Percentiles rank a stretch among this genome's conserved stretches.
Evolutionary conservation across 2,113 vertebrate genomes (phyloP).

Genomic region (Suncus etruscus): DNA sequence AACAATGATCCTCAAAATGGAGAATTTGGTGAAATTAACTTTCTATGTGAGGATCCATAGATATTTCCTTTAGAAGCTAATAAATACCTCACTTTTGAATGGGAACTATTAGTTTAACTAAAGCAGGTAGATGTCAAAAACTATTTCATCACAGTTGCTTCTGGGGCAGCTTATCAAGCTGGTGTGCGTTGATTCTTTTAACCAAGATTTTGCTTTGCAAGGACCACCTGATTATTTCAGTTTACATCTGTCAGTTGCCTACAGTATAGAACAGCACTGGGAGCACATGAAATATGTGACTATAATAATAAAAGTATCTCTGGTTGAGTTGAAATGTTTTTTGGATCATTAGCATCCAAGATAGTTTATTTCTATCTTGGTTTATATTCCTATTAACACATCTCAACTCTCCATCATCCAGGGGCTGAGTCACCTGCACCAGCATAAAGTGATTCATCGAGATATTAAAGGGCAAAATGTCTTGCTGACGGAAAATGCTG

Average conservation of each 20-base stretch:
- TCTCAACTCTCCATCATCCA: conserved; percentile 82
- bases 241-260: background rate
- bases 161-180: background rate
- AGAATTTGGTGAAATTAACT: background rate
- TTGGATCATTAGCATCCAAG: conserved; percentile 32
- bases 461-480: conserved; percentile 99
- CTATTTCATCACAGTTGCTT: fast-evolving
- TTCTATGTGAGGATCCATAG: background rate
- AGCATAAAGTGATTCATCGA: conserved; percentile 99
- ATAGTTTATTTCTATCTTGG: conserved; percentile 70
- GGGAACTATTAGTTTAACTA: background rate
- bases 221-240: background rate
- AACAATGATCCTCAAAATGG: background rate
- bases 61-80: background rate
- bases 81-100: background rate
- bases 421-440: conserved; percentile 99
- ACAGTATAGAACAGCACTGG: conserved; percentile 27
- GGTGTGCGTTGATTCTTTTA: background rate
- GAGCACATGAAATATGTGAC: conserved; percentile 56
- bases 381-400: conserved; percentile 77
- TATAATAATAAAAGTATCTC: conserved; percentile 40
- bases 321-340: background rate
- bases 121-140: background rate
- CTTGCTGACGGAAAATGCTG: conserved; percentile 97
- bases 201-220: background rate